Base-by-base conservation (phyloP, 2,797 vertebrate genomes). In the Pseudopleuronectes americanus region DNA sequence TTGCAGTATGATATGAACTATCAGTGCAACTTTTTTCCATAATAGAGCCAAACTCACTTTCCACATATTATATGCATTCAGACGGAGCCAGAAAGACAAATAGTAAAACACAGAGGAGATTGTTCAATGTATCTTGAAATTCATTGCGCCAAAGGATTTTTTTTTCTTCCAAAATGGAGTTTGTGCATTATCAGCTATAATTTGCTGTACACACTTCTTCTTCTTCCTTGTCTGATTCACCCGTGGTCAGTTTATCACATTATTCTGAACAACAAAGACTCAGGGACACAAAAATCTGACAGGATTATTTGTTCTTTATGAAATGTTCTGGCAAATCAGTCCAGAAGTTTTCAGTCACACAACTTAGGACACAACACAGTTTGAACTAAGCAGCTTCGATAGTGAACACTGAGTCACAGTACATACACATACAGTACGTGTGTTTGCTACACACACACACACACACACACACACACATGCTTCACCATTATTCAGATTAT, bases 331-430 rank as follows among this genome's bases (percentile, higher is more conserved):
- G 36, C 13, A 8, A 53, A 7, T 63, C 21, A 51, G 56, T 68
- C 55, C 38, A 71, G 63, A 76, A 61, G 53, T 58, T n/a, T 19
- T 49, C 60, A 76, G 14, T 71, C 64, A 57, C 45, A 64, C 49
- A 67, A 4, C 22, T 70, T 36, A 64, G 23, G 1, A 55, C 54
- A 77, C 56, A 59, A 61, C 47, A 56, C 14, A 60, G 47, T 61
- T 77, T 74, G 19, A 54, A 65, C 47, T 51, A 57, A 79, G 55
- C 38, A 79, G 63, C 57, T 71, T 87, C 51, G 71, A 77, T 82
- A 74, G 13, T 79, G 33, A 89, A 81, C 64, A 87, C 51, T 69
- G 71, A 65, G 56, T 81, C 55, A 81, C 63, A 75, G 49, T 68
- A 54, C 31, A 52, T 52, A 71, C 28, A 71, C n/a, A 66, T 45